Percentiles rank a stretch among this genome's conserved stretches.
Conservation (phyloP, 2,888 invertebrate genomes). For the Siphonodentalium dalli region DNA sequence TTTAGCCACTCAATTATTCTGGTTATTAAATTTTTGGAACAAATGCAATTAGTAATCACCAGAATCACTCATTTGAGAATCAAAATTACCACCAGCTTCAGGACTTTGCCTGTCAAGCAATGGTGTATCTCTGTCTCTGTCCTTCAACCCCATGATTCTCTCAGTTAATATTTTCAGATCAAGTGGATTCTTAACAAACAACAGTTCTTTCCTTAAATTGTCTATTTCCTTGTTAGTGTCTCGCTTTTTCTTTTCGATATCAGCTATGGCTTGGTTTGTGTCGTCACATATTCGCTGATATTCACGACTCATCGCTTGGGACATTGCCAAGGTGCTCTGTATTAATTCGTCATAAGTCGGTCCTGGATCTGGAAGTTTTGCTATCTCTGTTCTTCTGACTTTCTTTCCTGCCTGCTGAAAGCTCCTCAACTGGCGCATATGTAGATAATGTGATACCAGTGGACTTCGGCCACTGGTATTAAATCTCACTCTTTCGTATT, state of each 20-base stretch:
- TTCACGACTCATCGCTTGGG: constrained; percentile 47
- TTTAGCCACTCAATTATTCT: too few relatives aligned
- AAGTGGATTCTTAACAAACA: constrained; percentile 43
- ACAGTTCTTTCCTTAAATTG: constrained; percentile 45
- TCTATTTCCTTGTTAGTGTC: constrained; percentile 52
- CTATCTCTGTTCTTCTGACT: constrained; percentile 55
- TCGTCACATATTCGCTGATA: constrained; percentile 57
- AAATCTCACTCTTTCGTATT: constrained; percentile 58
- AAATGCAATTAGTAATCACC: too few relatives aligned
- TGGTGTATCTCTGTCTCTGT: constrained; percentile 31
- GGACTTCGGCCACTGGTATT: constrained; percentile 61
- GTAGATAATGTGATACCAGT: constrained; percentile 60
- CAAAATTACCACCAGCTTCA: too few relatives aligned
- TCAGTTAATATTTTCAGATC: constrained; percentile 52
- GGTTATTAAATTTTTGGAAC: too few relatives aligned
- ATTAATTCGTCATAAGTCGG: constrained; percentile 53
- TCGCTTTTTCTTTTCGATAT: constrained; percentile 48
- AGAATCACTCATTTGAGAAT: too few relatives aligned
- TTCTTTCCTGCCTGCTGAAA: constrained; percentile 48
- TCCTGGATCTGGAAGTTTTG: constrained; percentile 52
- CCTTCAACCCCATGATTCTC: constrained; percentile 41
- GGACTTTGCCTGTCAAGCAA: too few relatives aligned
- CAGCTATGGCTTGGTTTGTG: constrained; percentile 50
- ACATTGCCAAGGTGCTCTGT: constrained; percentile 41
- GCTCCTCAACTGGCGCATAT: constrained; percentile 51